These are phyloP conservation scores for Pomatorhinus ruficollis DNA, from an alignment of 2,113 vertebrate genomes.

Conservation along the genomic window DNA sequence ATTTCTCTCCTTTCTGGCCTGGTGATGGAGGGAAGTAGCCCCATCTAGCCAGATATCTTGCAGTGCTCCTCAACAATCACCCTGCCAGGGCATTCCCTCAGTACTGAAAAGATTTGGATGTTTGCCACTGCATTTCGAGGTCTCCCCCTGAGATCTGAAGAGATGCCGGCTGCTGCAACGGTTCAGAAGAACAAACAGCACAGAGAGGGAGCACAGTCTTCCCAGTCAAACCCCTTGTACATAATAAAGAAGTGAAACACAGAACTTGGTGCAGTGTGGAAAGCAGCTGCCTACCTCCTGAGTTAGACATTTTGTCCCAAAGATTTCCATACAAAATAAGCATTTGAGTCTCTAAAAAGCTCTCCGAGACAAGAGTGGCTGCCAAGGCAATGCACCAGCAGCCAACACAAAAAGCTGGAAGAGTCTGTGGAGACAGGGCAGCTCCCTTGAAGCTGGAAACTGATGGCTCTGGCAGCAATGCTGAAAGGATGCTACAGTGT, in stretches of 20 bases:
- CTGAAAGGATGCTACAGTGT: not conserved
- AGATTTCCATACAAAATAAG: not conserved
- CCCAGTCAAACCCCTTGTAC: not conserved
- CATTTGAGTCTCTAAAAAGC: not conserved
- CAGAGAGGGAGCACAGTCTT: not conserved
- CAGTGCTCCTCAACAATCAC: not conserved
- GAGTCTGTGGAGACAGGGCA: not conserved
- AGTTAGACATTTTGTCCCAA: not conserved
- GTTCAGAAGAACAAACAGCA: not conserved
- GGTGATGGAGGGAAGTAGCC: not conserved
- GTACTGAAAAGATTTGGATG: not conserved
- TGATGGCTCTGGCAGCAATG: not conserved
- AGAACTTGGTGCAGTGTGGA: not conserved
- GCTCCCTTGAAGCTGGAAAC: not conserved
- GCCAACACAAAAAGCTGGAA: not conserved
- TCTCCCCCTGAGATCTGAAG: not conserved
- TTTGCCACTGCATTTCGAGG: rapidly evolving
- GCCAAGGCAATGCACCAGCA: not conserved
- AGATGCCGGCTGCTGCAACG: not conserved
- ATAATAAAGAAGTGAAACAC: not conserved
- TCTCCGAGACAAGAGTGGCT: not conserved
- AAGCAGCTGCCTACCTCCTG: not conserved
- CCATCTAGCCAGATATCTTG: not conserved
- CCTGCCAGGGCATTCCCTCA: not conserved
- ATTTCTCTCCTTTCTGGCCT: not conserved